Base-by-base conservation (phyloP, 2,113 vertebrate species). In the Chlorodrepanis virens region DNA sequence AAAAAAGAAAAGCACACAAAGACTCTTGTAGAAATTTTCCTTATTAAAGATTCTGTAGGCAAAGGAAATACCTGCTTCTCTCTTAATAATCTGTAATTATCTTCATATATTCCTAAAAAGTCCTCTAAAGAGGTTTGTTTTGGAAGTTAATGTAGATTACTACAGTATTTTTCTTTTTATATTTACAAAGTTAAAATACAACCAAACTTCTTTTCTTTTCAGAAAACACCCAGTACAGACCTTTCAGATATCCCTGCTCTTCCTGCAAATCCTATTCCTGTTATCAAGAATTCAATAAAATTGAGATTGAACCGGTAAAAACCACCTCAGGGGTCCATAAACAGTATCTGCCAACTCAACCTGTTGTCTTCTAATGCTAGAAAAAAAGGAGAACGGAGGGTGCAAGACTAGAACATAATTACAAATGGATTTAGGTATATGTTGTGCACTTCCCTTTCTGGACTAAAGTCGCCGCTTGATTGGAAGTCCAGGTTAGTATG, bases 211-310 rank as follows among this genome's bases (percentile, higher is more conserved):
- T 96, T 83, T 95, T 90, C 86, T 97, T 96, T 98, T 89, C 97
- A 99, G 98, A 98, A 77, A 97, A 92, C 88, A 54, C 94, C 98
- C 89, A 97, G 95, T 90, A 96, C 97, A 83, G 98, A 97, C 89
- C 98, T 98, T 93, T 98, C 98, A 40, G 97, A 97, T 92, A 97
- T 97, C 80, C 98, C 98, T 71, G 95, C 97, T 92, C 97, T 98
- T 89, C 98, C 97, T 84, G 97, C 97, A 97, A 98, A 98, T 97
- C 98, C 98, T 96, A 97, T 98, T 97, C 96, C 98, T 86, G 97
- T 98, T 97, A 98, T 98, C 96, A 99, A 98, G 98, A 98, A 98
- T 97, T 98, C 98, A 95, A 98, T 99, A 97, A 99, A 98, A 97
- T 97, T 99, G 95, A 97, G 98, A 93, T 97, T 98, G 94, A 98